Base-by-base conservation (phyloP, 2,797 vertebrate genomes). In the Anolis apletophallus region DNA sequence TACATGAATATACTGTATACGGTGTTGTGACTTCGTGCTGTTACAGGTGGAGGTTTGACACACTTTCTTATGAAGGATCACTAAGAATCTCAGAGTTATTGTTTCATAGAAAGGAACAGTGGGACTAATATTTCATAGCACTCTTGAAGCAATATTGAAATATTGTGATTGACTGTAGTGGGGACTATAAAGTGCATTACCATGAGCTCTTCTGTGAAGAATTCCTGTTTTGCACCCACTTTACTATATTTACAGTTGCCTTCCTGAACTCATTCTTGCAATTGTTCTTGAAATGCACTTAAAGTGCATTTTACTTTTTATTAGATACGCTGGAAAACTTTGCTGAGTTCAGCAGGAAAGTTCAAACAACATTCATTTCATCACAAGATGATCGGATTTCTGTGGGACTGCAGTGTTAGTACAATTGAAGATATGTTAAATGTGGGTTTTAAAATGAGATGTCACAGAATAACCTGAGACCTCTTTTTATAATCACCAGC, bases 241-340 rank as follows among this genome's bases (percentile, higher is more conserved):
- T 76, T 0, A 4, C 57, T 50, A 61, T 87, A 84, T 89, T 88
- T 91, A 74, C 80, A 80, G 50, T 82, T 71, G 81, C 85, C 82
- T 81, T 91, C 80, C 77, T 2, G 52, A 84, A 91, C 57, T 82
- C 21, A 85, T 88, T 91, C 55, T 0, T 46, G 61, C 76, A 71
- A 79, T 88, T 12, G 26, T 55, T 81, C 81, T 81, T 82, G 0
- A 0, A 5, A 61, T 71, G n/a, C 84, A 85, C 89, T 92, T 87
- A 85, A 90, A 91, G 85, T 88, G 26, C 61, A 29, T 74, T 87
- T 84, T 54, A 74, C 81, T 91, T 88, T 73, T 90, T 88, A 87
- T 91, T 81, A 91, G 86, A 90, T 87, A 82, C 16, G 71, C 59
- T 78, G 64, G 85, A 83, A 84, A 80, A 46, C 52, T 4, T 61